These are phyloP conservation scores for Anastrepha obliqua DNA, from an alignment of 1,140 invertebrate genomes.

Conservation along the genomic window DNA sequence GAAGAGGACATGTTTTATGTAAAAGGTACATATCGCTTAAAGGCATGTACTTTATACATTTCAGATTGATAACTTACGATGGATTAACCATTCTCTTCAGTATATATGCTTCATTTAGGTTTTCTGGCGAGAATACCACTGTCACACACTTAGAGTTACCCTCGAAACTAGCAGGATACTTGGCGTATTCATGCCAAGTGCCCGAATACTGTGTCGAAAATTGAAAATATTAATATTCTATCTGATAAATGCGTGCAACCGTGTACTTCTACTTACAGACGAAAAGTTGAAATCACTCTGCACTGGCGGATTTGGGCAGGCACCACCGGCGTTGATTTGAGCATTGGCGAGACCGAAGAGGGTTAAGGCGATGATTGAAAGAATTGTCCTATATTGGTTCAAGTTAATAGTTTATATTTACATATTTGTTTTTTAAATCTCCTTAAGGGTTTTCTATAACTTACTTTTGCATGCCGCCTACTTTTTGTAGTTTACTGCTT, in stretches of 20 bases:
- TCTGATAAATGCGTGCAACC: neutral
- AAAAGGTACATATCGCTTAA: neutral
- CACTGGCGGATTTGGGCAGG: constrained; percentile 51
- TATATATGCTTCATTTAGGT: constrained; percentile 80
- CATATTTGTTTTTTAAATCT: neutral
- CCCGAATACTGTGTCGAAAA: constrained; percentile 77
- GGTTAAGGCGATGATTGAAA: neutral
- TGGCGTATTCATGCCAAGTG: constrained; percentile 84
- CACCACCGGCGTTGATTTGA: constrained; percentile 17
- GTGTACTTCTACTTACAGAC: neutral
- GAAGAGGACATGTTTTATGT: neutral
- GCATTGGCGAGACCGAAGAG: neutral
- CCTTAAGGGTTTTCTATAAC: neutral
- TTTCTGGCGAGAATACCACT: constrained; percentile 78
- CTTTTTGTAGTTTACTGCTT: neutral
- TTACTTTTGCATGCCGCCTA: constrained; percentile 27
- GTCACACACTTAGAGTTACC: constrained; percentile 82
- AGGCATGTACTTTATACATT: neutral
- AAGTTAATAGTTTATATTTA: neutral
- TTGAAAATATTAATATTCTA: neutral
- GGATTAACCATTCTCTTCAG: constrained; percentile 76
- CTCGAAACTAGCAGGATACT: constrained; percentile 83
- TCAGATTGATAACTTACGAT: constrained; percentile 42
- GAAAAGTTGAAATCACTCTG: constrained; percentile 34
- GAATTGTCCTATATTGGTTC: neutral